Evolutionary conservation across 2,888 invertebrate species (phyloP).

Genomic region (Tinea pellionella): DNA sequence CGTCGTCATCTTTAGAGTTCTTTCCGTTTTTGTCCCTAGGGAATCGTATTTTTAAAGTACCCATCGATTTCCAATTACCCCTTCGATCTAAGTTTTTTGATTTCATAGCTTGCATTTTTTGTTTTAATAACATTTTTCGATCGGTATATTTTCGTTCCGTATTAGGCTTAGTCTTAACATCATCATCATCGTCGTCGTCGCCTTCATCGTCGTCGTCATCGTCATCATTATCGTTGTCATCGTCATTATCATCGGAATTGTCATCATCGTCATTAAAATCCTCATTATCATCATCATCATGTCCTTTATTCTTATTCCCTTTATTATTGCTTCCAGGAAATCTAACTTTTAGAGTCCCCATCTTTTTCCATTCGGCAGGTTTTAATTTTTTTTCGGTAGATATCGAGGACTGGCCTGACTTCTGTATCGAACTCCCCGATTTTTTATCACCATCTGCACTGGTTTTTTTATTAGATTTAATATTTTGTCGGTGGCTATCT

Average conservation of each 20-base stretch:
- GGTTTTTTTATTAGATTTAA: slow-evolving; percentile 60
- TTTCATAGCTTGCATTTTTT: slow-evolving; percentile 17
- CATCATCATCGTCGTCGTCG: slow-evolving; percentile 44
- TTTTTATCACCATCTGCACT: slow-evolving; percentile 62
- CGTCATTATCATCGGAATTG: slow-evolving; percentile 30
- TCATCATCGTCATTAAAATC: slow-evolving; percentile 33
- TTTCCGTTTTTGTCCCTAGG: slow-evolving; percentile 27
- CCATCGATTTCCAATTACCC: slow-evolving; percentile 35
- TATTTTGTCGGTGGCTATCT: slow-evolving; percentile 60
- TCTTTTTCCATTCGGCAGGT: slow-evolving; percentile 31
- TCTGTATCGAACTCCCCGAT: slow-evolving; percentile 38
- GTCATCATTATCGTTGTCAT: slow-evolving; percentile 50
- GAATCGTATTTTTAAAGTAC: slow-evolving; percentile 41
- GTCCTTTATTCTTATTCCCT: slow-evolving; percentile 27
- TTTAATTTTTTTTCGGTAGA: slow-evolving; percentile 24
- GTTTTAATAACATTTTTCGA: slow-evolving; percentile 19
- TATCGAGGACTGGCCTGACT: slow-evolving; percentile 25
- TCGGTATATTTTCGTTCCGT: slow-evolving; percentile 23
- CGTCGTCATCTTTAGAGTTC: slow-evolving; percentile 38
- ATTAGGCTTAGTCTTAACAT: slow-evolving; percentile 54
- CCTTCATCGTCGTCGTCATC: slow-evolving; percentile 51
- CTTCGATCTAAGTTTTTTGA: slow-evolving; percentile 32
- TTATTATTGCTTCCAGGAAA: slow-evolving; percentile 29
- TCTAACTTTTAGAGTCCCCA: slow-evolving; percentile 45
- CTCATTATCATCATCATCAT: slow-evolving; percentile 44